Evolutionary conservation across 2,113 vertebrate genomes (phyloP), one percentile per base, ranked within the genome.

Genomic region (Nematolebias whitei): DNA sequence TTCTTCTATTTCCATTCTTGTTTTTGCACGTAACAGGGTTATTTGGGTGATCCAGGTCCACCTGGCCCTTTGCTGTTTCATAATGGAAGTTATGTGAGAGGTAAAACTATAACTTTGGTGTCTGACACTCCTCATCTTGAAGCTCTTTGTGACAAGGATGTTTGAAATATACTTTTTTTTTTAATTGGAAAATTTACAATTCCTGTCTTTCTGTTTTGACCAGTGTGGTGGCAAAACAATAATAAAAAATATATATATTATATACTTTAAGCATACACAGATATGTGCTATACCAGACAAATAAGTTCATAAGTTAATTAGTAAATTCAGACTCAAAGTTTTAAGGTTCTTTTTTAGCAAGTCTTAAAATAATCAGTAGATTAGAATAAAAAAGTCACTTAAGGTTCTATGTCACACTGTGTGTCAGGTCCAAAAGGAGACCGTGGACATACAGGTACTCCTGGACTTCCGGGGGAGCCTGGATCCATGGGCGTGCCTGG

Each of bases 401-500:
- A 7, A n/a, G 18, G 22, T 50, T 50, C 5, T 59, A 1, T 49
- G 3, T 29, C 56, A 6, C 49, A 20, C 76, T 35, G 9, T 18
- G 23, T 20, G 38, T 64, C 11, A 92, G 92, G 91, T 40, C 3
- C 2, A 48, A 63, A 61, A 57, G 92, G 92, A 48, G 68, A 88
- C 14, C 23, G 0, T 29, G 92, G 92, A 4, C 14, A 56, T 44
- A 62, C 62, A 24, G 91, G 90, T 43, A 0, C 0, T 0, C 12
- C 41, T 9, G 91, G 91, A 44, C 1, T 13, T 3, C 63, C 45
- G 10, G 90, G 90, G 32, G 80, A 89, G 5, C 65, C 49, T 16
- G 92, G 91, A 29, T 3, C 50, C 0, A 87, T 80, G 54, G 90
- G 91, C 15, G 12, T 68, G 44, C 86, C 29, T 32, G 92, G 92